Base-by-base conservation (phyloP, 2,797 vertebrate genomes). In the Oreochromis grahami region DNA sequence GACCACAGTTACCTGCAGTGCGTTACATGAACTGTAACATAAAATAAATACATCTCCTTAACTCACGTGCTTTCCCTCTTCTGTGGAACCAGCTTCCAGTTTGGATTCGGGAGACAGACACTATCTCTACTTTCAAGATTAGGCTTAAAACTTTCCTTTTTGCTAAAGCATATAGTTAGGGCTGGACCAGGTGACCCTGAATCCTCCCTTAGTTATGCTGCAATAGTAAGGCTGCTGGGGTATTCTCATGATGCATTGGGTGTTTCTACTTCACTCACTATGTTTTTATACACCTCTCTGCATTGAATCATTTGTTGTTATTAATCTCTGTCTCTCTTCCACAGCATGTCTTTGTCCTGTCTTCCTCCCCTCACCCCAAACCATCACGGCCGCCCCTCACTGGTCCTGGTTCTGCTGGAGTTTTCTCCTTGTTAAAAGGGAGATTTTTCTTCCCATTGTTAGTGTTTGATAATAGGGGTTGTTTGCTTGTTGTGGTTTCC, bases 31-130 rank as follows among this genome's bases (percentile, higher is more conserved):
- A 51, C 51, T 53, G 51, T 24, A 53, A 53, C 52, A 0, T 53
- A 53, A 53, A 24, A 53, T 24, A 53, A 53, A 3, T 53, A 53
- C 52, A 4, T 24, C 0, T 53, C 21, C 52, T 53, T 26, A 53
- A 26, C 6, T 53, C 6, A 26, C 0, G 0, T 53, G 52, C 51
- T n/a, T n/a, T n/a, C n/a, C n/a, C n/a, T n/a, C n/a, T n/a, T n/a
- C n/a, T n/a, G n/a, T n/a, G n/a, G n/a, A n/a, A n/a, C n/a, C n/a
- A n/a, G n/a, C n/a, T n/a, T n/a, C n/a, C n/a, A n/a, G n/a, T n/a
- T n/a, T n/a, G n/a, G n/a, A n/a, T n/a, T n/a, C n/a, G n/a, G n/a
- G n/a, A n/a, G n/a, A n/a, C n/a, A n/a, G n/a, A n/a, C n/a, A n/a
- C n/a, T n/a, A n/a, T n/a, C n/a, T n/a, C n/a, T n/a, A n/a, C n/a